Evolutionary conservation across 2,113 vertebrate species (phyloP), one percentile per base, ranked within the genome.

Genomic region (Ctenomys sociabilis): DNA sequence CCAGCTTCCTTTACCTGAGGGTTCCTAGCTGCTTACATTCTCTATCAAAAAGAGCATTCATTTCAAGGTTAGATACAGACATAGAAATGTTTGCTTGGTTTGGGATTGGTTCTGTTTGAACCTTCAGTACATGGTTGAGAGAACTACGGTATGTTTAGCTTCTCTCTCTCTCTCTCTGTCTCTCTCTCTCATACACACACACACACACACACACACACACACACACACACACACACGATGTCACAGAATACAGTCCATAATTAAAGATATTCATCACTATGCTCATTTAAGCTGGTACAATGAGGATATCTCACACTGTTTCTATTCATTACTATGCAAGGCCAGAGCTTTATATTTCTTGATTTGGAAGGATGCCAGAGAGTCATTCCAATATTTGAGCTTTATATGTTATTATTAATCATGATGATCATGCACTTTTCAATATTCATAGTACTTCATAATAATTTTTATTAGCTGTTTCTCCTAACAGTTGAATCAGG

Each of bases 351-450:
- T 88, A 54, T 94, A 96, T 95, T 97, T 96, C 95, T 97, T 97
- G 97, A 96, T 96, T 97, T 98, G 97, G 97, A 98, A 95, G 88
- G 93, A 97, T 92, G 95, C 97, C 97, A 98, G 95, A 63, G 70
- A 98, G 96, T 93, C 92, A 97, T 97, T 97, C 97, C 95, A 97
- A 95, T 97, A 98, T 97, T 96, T 97, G 95, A 97, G 95, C 95
- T 96, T 92, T 96, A 94, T 86, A 82, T 70, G 94, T 97, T 96
- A 97, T 97, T 97, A 95, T 97, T 97, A 97, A 98, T 98, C 95
- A 96, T 93, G 85, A 95, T 80, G 90, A 96, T 97, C 77, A 96
- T 90, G 95, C 17, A 94, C 95, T 96, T 98, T 96, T 96, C 97
- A 97, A 97, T 97, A 97, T 97, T 96, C 96, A 96, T 90, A 85